Percentiles rank a stretch among this genome's conserved stretches.
Conservation (phyloP, 2,888 invertebrate species). For the Drosophila parthenogenetica region DNA sequence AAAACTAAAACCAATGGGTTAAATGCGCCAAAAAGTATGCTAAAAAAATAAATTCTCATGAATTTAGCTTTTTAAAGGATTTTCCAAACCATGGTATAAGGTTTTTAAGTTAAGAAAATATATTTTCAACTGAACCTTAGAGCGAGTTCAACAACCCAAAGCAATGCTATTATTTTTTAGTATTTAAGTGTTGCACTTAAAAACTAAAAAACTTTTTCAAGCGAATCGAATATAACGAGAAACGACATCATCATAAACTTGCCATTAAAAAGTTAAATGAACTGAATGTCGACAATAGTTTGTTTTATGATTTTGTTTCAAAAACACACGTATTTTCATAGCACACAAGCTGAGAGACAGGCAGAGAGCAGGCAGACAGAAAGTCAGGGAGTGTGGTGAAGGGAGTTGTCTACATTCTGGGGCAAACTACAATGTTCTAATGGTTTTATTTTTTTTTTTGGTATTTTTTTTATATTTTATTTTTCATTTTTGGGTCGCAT, state of each 20-base stretch:
- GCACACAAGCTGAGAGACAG: constrained; percentile 44
- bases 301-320: constrained; percentile 10
- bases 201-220: not conserved
- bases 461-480: no score
- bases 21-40: not conserved
- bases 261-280: constrained; percentile 4
- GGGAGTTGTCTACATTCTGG: constrained; percentile 19
- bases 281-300: constrained; percentile 7
- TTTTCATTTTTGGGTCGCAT: constrained; percentile 23
- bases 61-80: not conserved
- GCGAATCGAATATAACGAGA: not conserved
- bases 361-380: not conserved
- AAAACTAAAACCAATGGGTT: not conserved
- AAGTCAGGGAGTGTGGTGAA: not conserved
- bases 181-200: not conserved
- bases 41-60: not conserved
- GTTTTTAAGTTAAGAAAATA: not conserved
- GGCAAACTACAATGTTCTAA: constrained; percentile 24
- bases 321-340: constrained; percentile 5
- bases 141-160: not conserved
- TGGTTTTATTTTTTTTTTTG: not conserved
- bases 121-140: not conserved
- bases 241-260: constrained; percentile 2
- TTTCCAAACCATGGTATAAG: not conserved
- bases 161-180: not conserved